Evolutionary conservation across 2,113 vertebrate genomes (phyloP).

Genomic region (Urocynchramus pylzowi): DNA sequence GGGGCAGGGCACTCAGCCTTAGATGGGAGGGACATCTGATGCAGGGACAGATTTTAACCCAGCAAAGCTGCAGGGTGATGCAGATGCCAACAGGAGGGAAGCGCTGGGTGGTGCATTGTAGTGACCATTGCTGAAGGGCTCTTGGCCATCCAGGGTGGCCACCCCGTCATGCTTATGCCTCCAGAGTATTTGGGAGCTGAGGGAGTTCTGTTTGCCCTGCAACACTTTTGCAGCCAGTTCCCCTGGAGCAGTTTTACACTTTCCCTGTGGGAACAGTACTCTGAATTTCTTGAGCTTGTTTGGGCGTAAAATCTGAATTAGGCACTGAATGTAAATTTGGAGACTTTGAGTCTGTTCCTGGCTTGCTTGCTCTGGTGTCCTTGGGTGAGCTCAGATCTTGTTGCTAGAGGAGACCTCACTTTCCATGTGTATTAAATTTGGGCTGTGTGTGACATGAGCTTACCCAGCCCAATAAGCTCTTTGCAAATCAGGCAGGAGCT

Average conservation of each 20-base stretch:
- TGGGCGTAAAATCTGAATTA: slow-evolving; percentile 61
- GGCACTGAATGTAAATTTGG: not conserved
- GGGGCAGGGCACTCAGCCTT: not conserved
- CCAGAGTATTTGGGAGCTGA: not conserved
- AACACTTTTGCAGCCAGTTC: not conserved
- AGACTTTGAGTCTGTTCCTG: slow-evolving; percentile 29
- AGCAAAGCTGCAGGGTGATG: fast-evolving
- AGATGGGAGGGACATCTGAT: not conserved
- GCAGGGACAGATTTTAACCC: not conserved
- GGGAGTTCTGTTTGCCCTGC: not conserved
- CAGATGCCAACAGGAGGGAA: not conserved
- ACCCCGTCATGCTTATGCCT: not conserved
- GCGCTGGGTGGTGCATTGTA: fast-evolving
- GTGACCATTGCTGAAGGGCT: not conserved
- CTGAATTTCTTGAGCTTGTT: slow-evolving; percentile 51
- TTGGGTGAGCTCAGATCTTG: not conserved
- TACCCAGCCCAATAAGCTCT: not conserved
- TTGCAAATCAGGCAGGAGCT: not conserved
- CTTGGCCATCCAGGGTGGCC: not conserved
- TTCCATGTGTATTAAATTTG: not conserved
- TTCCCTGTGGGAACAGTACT: slow-evolving; percentile 14
- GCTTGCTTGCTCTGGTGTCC: not conserved
- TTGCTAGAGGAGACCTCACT: not conserved
- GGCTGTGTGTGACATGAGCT: not conserved
- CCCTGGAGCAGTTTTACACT: not conserved